Conservation (phyloP, 2,888 invertebrate genomes). For the Caenorhabditis panamensis region DNA sequence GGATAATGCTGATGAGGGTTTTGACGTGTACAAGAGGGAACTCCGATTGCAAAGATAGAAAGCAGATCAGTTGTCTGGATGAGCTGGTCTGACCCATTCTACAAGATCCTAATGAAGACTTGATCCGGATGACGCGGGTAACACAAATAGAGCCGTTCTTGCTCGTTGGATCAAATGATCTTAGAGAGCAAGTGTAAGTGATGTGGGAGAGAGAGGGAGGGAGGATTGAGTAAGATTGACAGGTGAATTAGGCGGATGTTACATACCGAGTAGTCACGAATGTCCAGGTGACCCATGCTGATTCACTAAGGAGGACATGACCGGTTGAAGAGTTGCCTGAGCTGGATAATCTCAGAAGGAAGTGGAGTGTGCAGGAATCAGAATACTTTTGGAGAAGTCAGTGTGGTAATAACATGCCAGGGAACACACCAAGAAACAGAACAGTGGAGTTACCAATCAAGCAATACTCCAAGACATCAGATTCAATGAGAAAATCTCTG, state of each 20-base stretch:
- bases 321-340: no score
- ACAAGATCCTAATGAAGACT: no score
- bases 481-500: no score
- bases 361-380: no score
- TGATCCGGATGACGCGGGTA: neutral
- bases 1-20: neutral
- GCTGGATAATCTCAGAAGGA: no score
- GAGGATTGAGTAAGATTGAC: conserved; percentile 1
- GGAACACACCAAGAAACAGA: no score
- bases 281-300: neutral
- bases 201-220: neutral
- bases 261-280: neutral
- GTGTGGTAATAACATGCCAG: neutral
- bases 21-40: neutral
- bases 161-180: neutral
- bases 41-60: no score
- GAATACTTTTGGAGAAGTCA: no score
- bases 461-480: no score
- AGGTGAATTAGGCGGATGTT: neutral
- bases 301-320: no score
- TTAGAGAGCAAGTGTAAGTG: neutral
- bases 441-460: no score
- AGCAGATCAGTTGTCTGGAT: neutral
- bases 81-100: neutral
- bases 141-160: neutral